These are phyloP conservation scores for Potamarius usumacintae DNA, from an alignment of 2,113 vertebrate genomes.

Conservation along the genomic window DNA sequence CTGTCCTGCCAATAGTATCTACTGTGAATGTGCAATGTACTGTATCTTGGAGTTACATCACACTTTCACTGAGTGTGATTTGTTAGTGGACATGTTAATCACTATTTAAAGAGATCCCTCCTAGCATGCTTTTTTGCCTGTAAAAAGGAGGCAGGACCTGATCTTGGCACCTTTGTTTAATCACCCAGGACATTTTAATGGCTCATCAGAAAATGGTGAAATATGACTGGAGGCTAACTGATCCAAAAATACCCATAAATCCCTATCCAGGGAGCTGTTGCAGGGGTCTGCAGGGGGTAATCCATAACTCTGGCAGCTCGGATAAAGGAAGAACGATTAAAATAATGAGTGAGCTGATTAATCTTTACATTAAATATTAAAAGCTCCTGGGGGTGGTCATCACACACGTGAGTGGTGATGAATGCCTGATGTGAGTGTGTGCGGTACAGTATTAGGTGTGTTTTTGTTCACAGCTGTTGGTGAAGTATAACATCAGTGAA, in stretches of 20 bases:
- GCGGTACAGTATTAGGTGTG: constrained; percentile 10
- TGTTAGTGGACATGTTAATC: constrained; percentile 48
- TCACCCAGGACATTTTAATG: constrained; percentile 60
- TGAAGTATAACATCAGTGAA: constrained; percentile 16
- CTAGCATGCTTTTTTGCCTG: constrained; percentile 46
- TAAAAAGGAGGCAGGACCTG: constrained; percentile 44
- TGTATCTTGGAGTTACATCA: neutral
- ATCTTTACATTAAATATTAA: constrained; percentile 64
- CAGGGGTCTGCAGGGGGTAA: constrained; percentile 56
- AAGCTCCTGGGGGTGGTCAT: constrained; percentile 57
- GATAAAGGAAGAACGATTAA: constrained; percentile 63
- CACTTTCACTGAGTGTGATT: constrained; percentile 29
- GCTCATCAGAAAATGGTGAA: constrained; percentile 61
- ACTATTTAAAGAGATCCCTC: constrained; percentile 44
- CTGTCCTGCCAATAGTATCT: neutral
- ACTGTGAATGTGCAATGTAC: constrained; percentile 15
- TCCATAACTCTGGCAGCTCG: constrained; percentile 58
- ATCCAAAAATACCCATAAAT: constrained; percentile 64
- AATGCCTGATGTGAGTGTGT: constrained; percentile 45
- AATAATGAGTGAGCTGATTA: constrained; percentile 65
- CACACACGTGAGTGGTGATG: constrained; percentile 55
- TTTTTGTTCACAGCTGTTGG: constrained; percentile 38
- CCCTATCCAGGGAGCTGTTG: constrained; percentile 54
- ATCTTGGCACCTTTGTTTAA: constrained; percentile 56
- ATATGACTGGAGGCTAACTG: constrained; percentile 61